Base-by-base conservation (phyloP, 2,113 vertebrate genomes). In the Micronycteris hirsuta region DNA sequence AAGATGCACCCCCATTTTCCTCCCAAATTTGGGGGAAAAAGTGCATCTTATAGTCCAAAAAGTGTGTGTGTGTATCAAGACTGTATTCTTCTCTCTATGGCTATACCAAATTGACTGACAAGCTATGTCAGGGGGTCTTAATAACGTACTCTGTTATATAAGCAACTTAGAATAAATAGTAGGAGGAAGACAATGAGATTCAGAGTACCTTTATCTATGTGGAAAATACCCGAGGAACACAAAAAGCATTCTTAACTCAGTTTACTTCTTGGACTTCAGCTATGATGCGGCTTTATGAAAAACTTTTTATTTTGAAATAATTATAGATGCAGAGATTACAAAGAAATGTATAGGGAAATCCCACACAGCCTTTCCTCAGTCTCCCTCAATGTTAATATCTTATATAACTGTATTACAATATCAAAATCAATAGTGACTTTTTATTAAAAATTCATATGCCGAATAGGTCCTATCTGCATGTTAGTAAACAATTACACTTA, bases 401-500 rank as follows among this genome's bases (percentile, higher is more conserved):
- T 61, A 71, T 17, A 47, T 12, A 45, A 85, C 19, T 38, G 58
- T 3, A 89, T 65, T 28, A 86, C 17, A 94, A 63, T 9, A 89
- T 56, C 63, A 96, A 96, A 95, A 82, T 31, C 49, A 89, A 89
- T 3, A 70, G n/a, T 77, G 38, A 94, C 54, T 93, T 84, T 31
- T 33, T 47, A 84, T 47, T 61, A 71, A 41, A 78, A 84, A 95
- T 63, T 81, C 19, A 81, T 28, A 70, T 38, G 70, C 54, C 73
- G 61, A 91, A 89, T 13, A 47, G 71, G 92, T 96, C 93, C 74
- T 81, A 89, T 36, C 5, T 63, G 6, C 71, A 86, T 26, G 17
- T 86, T 76, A 93, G 47, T 86, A 68, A 95, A 92, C 33, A 92
- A 74, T 95, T 85, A 87, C 38, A 96, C 1, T 67, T 52, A 96